Percentiles rank a stretch among this genome's conserved stretches.
phyloP scores from a whole-genome alignment of 2,113 vertebrate genomes.

The Megaceryle maxima region DNA sequence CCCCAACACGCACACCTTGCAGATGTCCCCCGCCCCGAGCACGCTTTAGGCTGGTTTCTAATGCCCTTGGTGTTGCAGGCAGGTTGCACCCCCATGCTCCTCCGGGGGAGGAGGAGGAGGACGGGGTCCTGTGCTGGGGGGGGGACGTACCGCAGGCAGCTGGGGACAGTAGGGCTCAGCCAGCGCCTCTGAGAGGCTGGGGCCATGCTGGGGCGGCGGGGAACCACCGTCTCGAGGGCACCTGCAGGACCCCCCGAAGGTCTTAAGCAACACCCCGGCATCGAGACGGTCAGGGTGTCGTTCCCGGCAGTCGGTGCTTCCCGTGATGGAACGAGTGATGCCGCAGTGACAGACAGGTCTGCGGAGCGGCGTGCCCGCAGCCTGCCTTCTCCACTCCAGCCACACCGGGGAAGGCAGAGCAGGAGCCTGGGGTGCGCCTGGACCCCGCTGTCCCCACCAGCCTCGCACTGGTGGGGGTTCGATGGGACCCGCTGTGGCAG shows the following conservation, averaged over 20 bases:
- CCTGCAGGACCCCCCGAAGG: not conserved
- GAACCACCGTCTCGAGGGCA: not conserved
- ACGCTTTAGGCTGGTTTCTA: not conserved
- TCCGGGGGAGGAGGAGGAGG: not conserved
- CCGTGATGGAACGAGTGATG: not conserved
- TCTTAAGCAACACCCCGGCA: not conserved
- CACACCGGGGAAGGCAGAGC: not conserved
- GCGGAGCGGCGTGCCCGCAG: conserved; percentile 4
- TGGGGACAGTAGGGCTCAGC: not conserved
- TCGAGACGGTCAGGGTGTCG: not conserved
- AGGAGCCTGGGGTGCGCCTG: not conserved
- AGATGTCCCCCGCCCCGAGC: not conserved
- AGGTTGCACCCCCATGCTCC: not conserved
- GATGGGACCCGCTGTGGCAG: not conserved
- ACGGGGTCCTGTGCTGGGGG: not conserved
- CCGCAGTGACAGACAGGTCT: conserved; percentile 48
- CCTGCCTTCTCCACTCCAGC: not conserved
- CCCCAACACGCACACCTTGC: not conserved
- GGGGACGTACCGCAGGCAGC: not conserved
- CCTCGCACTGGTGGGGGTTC: not conserved
- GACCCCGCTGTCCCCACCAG: not conserved
- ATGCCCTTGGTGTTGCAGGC: not conserved
- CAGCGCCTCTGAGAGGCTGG: not conserved
- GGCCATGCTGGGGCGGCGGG: not conserved
- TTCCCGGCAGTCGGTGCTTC: not conserved